Evolutionary conservation across 2,797 vertebrate genomes (phyloP).

Genomic region (Phrynocephalus guinanensis): DNA sequence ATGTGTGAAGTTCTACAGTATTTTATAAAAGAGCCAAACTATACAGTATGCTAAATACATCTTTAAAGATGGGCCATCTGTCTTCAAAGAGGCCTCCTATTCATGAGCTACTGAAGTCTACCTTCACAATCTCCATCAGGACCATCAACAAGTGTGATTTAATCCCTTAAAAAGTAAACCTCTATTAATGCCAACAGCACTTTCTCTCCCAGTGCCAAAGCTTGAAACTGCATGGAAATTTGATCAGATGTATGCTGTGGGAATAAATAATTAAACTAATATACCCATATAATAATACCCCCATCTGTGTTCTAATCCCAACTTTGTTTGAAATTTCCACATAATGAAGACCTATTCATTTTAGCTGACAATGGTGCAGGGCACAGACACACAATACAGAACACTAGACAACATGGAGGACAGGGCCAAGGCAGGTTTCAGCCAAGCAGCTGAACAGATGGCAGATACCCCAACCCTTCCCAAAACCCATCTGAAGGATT

Average conservation of each 20-base stretch:
- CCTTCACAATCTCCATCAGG: too few relatives aligned
- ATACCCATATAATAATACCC: neutral
- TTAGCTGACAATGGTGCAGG: neutral
- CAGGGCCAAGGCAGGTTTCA: neutral
- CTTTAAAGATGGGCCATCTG: too few relatives aligned
- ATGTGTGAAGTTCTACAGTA: too few relatives aligned
- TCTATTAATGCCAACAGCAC: too few relatives aligned
- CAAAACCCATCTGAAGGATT: too few relatives aligned
- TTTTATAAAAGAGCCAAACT: too few relatives aligned
- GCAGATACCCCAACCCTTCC: too few relatives aligned
- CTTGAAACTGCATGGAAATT: neutral
- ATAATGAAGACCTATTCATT: neutral
- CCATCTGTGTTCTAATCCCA: neutral
- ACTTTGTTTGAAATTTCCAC: neutral
- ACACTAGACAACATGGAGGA: neutral
- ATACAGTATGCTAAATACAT: too few relatives aligned
- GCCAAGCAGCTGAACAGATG: neutral
- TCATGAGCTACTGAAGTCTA: too few relatives aligned
- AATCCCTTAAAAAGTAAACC: too few relatives aligned
- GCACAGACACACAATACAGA: neutral
- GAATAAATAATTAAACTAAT: neutral
- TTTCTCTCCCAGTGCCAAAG: neutral
- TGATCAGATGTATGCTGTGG: neutral
- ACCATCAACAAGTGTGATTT: too few relatives aligned
- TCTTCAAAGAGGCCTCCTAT: too few relatives aligned